phyloP scores from a whole-genome alignment of 2,888 invertebrate genomes.

The Bibio marci region DNA sequence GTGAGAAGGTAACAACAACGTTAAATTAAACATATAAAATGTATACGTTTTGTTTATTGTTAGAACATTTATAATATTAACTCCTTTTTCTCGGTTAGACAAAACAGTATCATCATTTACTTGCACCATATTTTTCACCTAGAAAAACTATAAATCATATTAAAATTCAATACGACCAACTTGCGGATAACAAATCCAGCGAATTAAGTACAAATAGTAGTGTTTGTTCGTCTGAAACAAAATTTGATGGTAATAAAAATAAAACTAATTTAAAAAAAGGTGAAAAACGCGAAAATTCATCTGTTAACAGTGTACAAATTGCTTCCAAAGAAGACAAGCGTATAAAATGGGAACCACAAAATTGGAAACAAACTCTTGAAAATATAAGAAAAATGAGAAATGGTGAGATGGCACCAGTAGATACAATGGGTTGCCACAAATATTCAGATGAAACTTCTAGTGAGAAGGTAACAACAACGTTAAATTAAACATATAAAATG shows the following conservation, averaged over 20 bases:
- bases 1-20: constrained; percentile 16
- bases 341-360: constrained; percentile 40
- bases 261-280: not conserved
- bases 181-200: too few species aligned
- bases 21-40: not conserved
- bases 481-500: too few species aligned
- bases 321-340: constrained; percentile 5
- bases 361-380: constrained; percentile 54
- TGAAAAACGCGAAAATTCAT: constrained; percentile 6
- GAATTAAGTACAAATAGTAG: too few species aligned
- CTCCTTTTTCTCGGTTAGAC: too few species aligned
- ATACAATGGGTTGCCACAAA: constrained; percentile 81
- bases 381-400: constrained; percentile 75
- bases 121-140: constrained; percentile 3
- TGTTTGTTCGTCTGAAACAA: constrained; percentile 5
- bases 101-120: constrained; percentile 73
- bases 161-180: not conserved
- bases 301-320: not conserved
- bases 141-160: constrained; percentile 1
- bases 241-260: not conserved
- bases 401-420: constrained; percentile 73
- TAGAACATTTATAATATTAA: too few species aligned
- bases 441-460: constrained; percentile 47
- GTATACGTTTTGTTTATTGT: too few species aligned
- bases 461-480: constrained; percentile 17